phyloP scores from a whole-genome alignment of 2,888 invertebrate species.

The Mesorhabditis sp. region DNA sequence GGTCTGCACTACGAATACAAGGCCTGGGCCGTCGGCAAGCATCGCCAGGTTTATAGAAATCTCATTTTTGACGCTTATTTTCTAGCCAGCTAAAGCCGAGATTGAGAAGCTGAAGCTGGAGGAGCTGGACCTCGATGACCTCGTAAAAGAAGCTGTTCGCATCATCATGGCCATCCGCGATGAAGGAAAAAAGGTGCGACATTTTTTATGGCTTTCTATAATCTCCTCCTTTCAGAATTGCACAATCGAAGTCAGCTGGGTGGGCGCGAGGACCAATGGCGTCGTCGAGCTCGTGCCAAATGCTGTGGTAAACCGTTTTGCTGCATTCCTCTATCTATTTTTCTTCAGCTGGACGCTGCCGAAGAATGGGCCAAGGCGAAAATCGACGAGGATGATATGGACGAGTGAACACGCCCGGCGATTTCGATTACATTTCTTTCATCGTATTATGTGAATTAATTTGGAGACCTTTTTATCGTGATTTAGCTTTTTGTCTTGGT shows the following conservation, averaged over 20 bases:
- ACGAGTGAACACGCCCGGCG: constrained; percentile 26
- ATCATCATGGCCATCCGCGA: constrained; percentile 62
- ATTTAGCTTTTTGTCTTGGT: no score
- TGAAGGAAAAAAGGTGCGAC: constrained; percentile 74
- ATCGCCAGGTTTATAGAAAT: constrained; percentile 80
- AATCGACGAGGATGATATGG: constrained; percentile 54
- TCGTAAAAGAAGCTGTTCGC: constrained; percentile 54
- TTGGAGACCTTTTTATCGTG: no score
- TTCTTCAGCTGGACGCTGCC: constrained; percentile 26
- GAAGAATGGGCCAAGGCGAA: constrained; percentile 52
- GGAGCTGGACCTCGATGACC: constrained; percentile 41
- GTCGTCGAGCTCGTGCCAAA: constrained; percentile 38
- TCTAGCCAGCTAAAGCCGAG: constrained; percentile 72
- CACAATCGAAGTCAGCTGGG: constrained; percentile 57
- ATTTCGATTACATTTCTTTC: no score
- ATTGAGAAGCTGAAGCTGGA: constrained; percentile 83
- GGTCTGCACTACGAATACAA: constrained; percentile 92
- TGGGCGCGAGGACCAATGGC: constrained; percentile 53
- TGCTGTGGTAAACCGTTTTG: neutral
- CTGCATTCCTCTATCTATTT: neutral
- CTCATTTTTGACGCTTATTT: neutral
- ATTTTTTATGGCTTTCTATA: neutral
- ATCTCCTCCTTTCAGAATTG: constrained; percentile 33
- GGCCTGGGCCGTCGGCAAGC: constrained; percentile 96
- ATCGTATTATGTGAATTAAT: no score